Conservation (phyloP, 1,140 invertebrate genomes). For the Parapsyche elsis region DNA sequence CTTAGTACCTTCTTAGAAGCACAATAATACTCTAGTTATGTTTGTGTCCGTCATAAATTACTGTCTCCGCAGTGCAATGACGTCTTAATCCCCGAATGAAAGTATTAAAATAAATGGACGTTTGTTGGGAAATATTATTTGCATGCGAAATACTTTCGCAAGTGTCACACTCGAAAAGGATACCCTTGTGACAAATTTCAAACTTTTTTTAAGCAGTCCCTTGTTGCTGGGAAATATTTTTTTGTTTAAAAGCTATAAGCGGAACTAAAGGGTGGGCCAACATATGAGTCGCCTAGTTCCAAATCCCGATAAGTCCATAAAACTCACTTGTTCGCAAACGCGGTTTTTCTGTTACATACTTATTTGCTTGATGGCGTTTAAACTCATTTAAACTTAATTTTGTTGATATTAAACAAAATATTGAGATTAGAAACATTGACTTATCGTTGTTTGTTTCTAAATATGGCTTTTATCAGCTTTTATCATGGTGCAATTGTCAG, state of each 20-base stretch:
- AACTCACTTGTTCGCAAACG: too few species aligned
- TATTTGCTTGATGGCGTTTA: too few species aligned
- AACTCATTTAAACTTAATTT: too few species aligned
- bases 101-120: slow-evolving; percentile 32
- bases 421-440: too few species aligned
- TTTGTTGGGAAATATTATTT: slow-evolving; percentile 20
- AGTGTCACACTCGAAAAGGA: neutral
- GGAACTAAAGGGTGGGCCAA: too few species aligned
- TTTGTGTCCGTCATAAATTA: slow-evolving; percentile 51
- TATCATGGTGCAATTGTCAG: too few species aligned
- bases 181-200: neutral
- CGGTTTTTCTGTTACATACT: too few species aligned
- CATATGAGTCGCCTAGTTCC: too few species aligned
- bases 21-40: slow-evolving; percentile 52
- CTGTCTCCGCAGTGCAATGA: slow-evolving; percentile 31
- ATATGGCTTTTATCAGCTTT: too few species aligned
- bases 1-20: slow-evolving; percentile 49
- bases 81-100: slow-evolving; percentile 50
- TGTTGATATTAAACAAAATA: too few species aligned
- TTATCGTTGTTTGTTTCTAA: too few species aligned
- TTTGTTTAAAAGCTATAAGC: neutral
- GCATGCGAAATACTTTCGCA: slow-evolving; percentile 24
- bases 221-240: slow-evolving; percentile 1
- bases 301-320: too few species aligned
- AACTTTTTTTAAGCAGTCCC: neutral